Evolutionary conservation across 1,140 invertebrate species (phyloP), one percentile per base, ranked within the genome.

Genomic region (Brachionus plicatilis): DNA sequence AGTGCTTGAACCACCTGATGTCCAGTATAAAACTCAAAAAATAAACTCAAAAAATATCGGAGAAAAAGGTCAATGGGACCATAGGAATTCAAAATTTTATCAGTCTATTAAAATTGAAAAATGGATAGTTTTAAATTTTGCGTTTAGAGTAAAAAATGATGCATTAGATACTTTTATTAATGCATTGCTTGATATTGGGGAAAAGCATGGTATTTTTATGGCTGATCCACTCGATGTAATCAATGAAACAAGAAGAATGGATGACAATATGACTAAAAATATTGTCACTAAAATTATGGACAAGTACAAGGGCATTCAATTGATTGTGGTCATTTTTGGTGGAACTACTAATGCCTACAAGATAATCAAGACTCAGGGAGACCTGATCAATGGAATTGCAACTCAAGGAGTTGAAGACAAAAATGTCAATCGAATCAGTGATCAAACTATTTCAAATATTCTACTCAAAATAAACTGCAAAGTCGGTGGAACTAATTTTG

Each of bases 381-480:
- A 99, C 90, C 99, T 98, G 5, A 94, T 99, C n/a, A 92, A 99
- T 85, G 98, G 98, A 72, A 96, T 99, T 94, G 97, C 98, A 65
- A 99, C 98, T 43, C 98, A 99, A 90, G 99, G 97, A 91, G 97
- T 99, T 85, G 97, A 99, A 91, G 96, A 96, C 6, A 99, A 99
- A 91, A 99, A 99, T 91, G 98, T 99, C 3, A 99, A 98, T 91
- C 99, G 99, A 90, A 99, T 97, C 0, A 98, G 96, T 0, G 97
- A 98, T n/a, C 98, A 99, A 90, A 99, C 98, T 0, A 92, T 99
- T 37, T 99, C 96, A 85, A 99, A 99, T 91, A 92, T 99, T n/a
- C 99, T 98, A 90, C 92, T 99, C 53, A 99, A 99, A 91, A 99
- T 99, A 87, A 99, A 99, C 90, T 98, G 99, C 3, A 99, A 99